These are phyloP conservation scores for Macaca fascicularis DNA, from an alignment of 2,113 vertebrate genomes.

Conservation along the genomic window T2T-MFA8v1.1 NC_088391.1:3810501-3811000, in stretches of 20 bases:
- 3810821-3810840: not conserved
- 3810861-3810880: not conserved
- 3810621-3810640: not conserved
- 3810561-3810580: too few relatives aligned
- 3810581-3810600: too few relatives aligned
- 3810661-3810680: not conserved
- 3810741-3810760: too few relatives aligned
- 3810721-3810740: not conserved
- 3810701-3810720: not conserved
- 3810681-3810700: not conserved
- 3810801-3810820: not conserved
- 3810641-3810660: too few relatives aligned
- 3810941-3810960: not conserved
- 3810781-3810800: not conserved
- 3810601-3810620: not conserved
- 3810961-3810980: not conserved
- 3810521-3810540: too few relatives aligned
- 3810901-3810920: not conserved
- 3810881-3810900: not conserved
- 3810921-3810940: not conserved
- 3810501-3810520: fast-evolving
- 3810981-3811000: not conserved
- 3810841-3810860: not conserved
- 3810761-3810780: not conserved
- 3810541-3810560: too few relatives aligned